These are phyloP conservation scores for Sebastes wilsoni DNA, from an alignment of 2,797 vertebrate species.

Conservation along the genomic window DNA sequence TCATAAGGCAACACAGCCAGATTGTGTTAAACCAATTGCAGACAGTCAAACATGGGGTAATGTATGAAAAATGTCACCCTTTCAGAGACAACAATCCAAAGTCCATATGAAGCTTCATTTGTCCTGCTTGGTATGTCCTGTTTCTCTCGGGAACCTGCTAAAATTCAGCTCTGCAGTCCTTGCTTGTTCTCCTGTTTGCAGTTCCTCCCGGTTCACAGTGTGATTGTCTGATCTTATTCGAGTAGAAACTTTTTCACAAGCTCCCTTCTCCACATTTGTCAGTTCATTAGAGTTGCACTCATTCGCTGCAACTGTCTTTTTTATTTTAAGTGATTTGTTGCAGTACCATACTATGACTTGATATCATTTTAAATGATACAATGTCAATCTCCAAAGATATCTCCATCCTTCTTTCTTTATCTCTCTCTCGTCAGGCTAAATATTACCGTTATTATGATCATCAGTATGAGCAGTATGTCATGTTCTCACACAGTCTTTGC, in stretches of 20 bases:
- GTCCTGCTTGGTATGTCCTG: not conserved
- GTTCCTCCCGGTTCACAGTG: conserved; percentile 15
- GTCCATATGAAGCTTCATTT: not conserved
- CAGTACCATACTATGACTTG: conserved; percentile 11
- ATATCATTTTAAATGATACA: conserved; percentile 43
- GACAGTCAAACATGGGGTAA: not conserved
- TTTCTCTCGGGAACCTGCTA: not conserved
- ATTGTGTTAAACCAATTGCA: conserved; percentile 8
- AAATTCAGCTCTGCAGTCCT: not conserved
- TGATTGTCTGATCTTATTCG: conserved; percentile 9
- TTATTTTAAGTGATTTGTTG: conserved; percentile 24
- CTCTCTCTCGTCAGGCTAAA: conserved; percentile 7
- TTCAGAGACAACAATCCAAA: conserved; percentile 10
- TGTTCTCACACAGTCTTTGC: conserved; percentile 11
- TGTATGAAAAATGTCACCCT: not conserved
- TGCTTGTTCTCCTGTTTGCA: not conserved
- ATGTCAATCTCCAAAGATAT: not conserved
- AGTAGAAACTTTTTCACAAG: not conserved
- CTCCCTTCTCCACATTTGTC: not conserved
- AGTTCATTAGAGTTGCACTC: not conserved
- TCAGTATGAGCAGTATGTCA: not conserved
- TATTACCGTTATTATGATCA: conserved; percentile 11
- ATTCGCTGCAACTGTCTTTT: conserved; percentile 28
- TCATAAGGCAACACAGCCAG: conserved; percentile 16
- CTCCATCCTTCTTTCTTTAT: not conserved